Evolutionary conservation across 2,797 vertebrate genomes (phyloP), one percentile per base, ranked within the genome.

Genomic region (Anolis apletophallus): DNA sequence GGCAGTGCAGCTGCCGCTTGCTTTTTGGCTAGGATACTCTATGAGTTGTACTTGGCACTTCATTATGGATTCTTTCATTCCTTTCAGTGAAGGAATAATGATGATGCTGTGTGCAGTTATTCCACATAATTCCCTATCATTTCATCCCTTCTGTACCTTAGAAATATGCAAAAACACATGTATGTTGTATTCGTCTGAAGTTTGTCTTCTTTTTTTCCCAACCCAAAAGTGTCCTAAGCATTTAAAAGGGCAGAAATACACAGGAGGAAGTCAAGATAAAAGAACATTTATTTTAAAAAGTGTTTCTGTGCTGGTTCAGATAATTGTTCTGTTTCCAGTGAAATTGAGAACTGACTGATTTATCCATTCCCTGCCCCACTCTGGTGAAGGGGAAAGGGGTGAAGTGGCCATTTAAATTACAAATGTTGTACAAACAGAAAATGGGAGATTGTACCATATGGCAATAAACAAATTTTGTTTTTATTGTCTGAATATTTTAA

Each of bases 31-130:
- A 46, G 67, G 86, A 73, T 87, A 68, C 75, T 64, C 75, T 79
- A 64, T 52, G 75, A 61, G 19, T 36, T 83, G 46, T 36, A 87
- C 67, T 87, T 83, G 86, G 86, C 86, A 87, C 50, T 61, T 79
- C 81, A 79, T 83, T 83, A 87, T 75, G n/a, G 78, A 83, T 79
- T 87, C 81, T 79, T 87, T 87, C 80, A 87, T 82, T 77, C 72
- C 6, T 77, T 61, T 87, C 46, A 83, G 67, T 78, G 52, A 73
- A 5, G 7, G 34, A n/a, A 3, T 11, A 0, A 1, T 54, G 68
- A 23, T 57, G 64, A 72, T 72, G 32, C 50, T 67, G 69, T 64
- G 26, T 87, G 81, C 75, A 87, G 81, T 79, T 64, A 83, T 87
- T 83, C 81, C 50, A n/a, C 75, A 64, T 73, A 83, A 72, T 79